Conservation (phyloP, 2,797 vertebrate genomes). For the Lepus townsendii region DNA sequence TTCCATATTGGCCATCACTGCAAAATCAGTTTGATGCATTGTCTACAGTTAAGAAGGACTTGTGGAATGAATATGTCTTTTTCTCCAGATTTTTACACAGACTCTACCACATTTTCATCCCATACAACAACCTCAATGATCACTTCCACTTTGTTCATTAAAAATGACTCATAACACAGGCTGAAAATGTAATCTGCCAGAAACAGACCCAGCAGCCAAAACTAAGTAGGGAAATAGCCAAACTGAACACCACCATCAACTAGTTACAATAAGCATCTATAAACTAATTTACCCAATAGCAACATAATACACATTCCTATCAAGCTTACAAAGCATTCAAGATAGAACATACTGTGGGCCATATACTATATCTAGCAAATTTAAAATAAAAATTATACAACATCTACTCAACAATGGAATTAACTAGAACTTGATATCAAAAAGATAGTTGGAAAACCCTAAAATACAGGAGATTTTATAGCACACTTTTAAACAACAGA, state of each 20-base stretch:
- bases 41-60: conserved; percentile 7
- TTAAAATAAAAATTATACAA: not conserved
- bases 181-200: not conserved
- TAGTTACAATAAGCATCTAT: not conserved
- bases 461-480: not conserved
- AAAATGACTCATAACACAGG: conserved; percentile 31
- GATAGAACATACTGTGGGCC: not conserved
- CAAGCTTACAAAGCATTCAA: not conserved
- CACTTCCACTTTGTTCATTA: conserved; percentile 9
- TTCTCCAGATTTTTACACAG: not conserved
- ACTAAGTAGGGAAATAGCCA: not conserved
- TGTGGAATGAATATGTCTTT: not conserved
- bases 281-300: not conserved
- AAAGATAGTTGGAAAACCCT: not conserved
- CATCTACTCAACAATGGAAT: not conserved
- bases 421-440: not conserved
- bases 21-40: not conserved
- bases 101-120: not conserved
- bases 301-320: not conserved
- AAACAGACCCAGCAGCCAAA: not conserved
- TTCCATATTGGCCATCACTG: not conserved
- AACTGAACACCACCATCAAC: not conserved
- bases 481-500: not conserved
- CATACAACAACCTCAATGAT: not conserved
- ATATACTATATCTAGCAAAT: not conserved